Base-by-base conservation (phyloP, 2,888 invertebrate species). In the Microctonus brassicae region DNA sequence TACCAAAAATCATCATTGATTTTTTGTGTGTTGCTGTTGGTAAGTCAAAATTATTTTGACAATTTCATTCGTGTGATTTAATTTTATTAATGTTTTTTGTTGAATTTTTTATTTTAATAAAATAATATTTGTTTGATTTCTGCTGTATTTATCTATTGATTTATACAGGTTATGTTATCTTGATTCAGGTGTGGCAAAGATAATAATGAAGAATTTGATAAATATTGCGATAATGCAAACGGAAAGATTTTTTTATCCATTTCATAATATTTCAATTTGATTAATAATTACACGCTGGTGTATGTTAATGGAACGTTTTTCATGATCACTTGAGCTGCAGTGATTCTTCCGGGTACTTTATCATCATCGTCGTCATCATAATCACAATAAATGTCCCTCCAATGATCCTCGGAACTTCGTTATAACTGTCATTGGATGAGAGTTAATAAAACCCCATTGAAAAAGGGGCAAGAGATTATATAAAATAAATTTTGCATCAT, bases 1-100 rank as follows among this genome's bases (percentile, higher is more conserved):
- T 93, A 81, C 89, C 90, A 82, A 93, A 93, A 89, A 90, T 94
- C 79, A 83, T 91, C 77, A 87, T 93, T 84, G 94, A 94, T 89
- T 89, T 93, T 81, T 81, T 90, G 73, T 91, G 94, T 80, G 84
- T 94, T 73, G 89, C 92, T 82, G 90, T 92, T 84, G 92, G 94
- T 94, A 88, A 93, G 93, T 91, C 26, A 10, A 53, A 55, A 34
- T 13, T 29, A 26, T 29, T 29, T n/a, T 57, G 57, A 47, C 1
- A 5, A n/a, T 17, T 47, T 47, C 17, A 17, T 47, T 20, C 20
- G 0, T 17, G 7, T 5, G 6, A 36, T 36, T 6, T 17, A 47
- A 17, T 7, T 1, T 7, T 2, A n/a, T 55, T 6, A n/a, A 4
- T 24, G 10, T 22, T 55, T 3, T 42, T 42, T 42, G 10, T 42